Percentiles rank a stretch among this genome's conserved stretches.
Evolutionary conservation across 64 coral and sea anemone species (phyloP).

Genomic region (Dendrophyllia cribrosa): DNA sequence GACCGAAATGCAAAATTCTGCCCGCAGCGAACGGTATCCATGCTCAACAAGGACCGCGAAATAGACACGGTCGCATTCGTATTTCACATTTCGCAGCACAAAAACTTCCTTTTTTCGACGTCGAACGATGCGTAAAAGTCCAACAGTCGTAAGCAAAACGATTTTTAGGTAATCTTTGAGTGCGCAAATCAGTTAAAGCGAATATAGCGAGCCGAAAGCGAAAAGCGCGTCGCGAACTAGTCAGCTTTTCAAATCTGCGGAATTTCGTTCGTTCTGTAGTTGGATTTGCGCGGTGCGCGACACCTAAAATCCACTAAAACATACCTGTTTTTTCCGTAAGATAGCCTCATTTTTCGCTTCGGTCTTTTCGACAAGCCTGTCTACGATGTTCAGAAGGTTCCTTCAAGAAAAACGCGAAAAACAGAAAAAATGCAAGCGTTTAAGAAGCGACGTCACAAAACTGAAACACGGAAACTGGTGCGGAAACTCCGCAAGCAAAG

Average conservation of each 20-base stretch:
- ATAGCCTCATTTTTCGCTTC: background rate
- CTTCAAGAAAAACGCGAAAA: constrained; percentile 36
- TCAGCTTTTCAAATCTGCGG: background rate
- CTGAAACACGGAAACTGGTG: constrained; percentile 81
- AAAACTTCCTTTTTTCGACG: constrained; percentile 24
- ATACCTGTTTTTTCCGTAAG: constrained; percentile 25
- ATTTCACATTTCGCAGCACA: background rate
- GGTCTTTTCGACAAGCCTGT: constrained; percentile 40
- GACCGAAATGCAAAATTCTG: background rate
- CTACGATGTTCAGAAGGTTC: constrained; percentile 49
- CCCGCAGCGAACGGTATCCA: background rate
- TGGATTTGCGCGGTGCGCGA: background rate
- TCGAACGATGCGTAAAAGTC: constrained; percentile 21
- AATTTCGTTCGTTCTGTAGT: background rate
- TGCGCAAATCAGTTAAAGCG: constrained; percentile 32
- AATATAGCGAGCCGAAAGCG: constrained; percentile 2
- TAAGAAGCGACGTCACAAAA: constrained; percentile 84
- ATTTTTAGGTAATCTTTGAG: background rate
- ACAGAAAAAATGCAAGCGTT: constrained; percentile 32
- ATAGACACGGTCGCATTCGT: background rate
- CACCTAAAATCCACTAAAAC: background rate
- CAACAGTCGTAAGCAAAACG: background rate
- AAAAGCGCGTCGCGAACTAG: constrained; percentile 22
- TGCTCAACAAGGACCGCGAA: background rate
- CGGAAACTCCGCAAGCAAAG: constrained; percentile 24